phyloP scores from a whole-genome alignment of 2,797 vertebrate genomes.

The Typhlichthys subterraneus region DNA sequence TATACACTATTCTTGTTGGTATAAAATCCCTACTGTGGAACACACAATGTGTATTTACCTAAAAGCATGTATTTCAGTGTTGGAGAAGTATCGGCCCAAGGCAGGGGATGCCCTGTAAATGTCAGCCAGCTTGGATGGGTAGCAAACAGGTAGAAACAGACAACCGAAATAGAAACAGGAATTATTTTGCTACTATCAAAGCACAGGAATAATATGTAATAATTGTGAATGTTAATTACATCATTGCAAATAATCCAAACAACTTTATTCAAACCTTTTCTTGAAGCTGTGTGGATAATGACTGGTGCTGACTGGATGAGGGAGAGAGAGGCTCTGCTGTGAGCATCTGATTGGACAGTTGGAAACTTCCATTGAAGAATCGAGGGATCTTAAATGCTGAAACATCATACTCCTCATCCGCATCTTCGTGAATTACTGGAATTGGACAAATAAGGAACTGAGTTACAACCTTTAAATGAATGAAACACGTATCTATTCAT shows the following conservation, averaged over 20 bases:
- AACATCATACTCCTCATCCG: conserved; percentile 68
- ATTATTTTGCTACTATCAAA: neutral
- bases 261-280: conserved; percentile 47
- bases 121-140: conserved; percentile 51
- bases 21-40: neutral
- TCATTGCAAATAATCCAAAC: neutral
- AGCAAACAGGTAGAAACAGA: conserved; percentile 35
- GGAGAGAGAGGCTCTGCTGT: conserved; percentile 25
- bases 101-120: conserved; percentile 65
- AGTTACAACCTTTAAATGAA: too few relatives aligned
- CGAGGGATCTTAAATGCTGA: conserved; percentile 51
- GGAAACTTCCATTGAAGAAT: conserved; percentile 66
- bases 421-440: conserved; percentile 56
- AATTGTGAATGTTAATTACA: neutral
- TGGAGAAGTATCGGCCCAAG: conserved; percentile 68
- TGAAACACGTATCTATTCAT: too few relatives aligned
- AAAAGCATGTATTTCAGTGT: conserved; percentile 35
- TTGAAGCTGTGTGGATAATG: conserved; percentile 35
- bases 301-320: conserved; percentile 32
- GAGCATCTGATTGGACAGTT: conserved; percentile 47
- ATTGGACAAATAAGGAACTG: too few relatives aligned
- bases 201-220: neutral
- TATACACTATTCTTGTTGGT: neutral
- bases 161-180: neutral
- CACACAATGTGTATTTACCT: conserved; percentile 45